phyloP scores from a whole-genome alignment of 2,113 vertebrate species.

The Scophthalmus maximus region DNA sequence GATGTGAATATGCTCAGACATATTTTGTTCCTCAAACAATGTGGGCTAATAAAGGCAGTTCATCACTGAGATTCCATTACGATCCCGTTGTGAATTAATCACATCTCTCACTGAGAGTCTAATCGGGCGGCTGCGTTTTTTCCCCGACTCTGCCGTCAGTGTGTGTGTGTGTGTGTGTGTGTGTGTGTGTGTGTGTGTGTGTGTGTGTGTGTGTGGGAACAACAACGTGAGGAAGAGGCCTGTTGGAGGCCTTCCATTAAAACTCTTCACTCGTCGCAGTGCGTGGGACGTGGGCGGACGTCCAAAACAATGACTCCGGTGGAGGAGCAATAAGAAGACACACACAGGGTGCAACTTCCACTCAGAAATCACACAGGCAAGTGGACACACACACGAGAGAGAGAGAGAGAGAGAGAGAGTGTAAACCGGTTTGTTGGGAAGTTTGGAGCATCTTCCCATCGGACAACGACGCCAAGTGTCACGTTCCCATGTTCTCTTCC shows the following conservation, averaged over 20 bases:
- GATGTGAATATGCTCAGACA: constrained; percentile 45
- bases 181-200: constrained; percentile 38
- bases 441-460: background rate
- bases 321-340: background rate
- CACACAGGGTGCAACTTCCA: background rate
- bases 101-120: constrained; percentile 28
- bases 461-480: constrained; percentile 38
- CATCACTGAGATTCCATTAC: constrained; percentile 39
- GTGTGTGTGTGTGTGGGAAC: constrained; percentile 51
- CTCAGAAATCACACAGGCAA: background rate
- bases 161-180: constrained; percentile 35
- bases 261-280: constrained; percentile 48
- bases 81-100: constrained; percentile 12
- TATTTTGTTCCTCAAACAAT: constrained; percentile 29
- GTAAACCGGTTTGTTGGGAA: background rate
- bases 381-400: constrained; percentile 12
- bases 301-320: constrained; percentile 50
- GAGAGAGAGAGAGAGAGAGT: background rate
- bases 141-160: background rate
- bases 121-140: constrained; percentile 29
- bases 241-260: constrained; percentile 62
- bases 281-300: constrained; percentile 44
- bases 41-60: constrained; percentile 38
- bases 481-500: constrained; percentile 56
- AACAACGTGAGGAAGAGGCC: constrained; percentile 38